phyloP scores from a whole-genome alignment of 2,113 vertebrate species.

The Semnornis frantzii region DNA sequence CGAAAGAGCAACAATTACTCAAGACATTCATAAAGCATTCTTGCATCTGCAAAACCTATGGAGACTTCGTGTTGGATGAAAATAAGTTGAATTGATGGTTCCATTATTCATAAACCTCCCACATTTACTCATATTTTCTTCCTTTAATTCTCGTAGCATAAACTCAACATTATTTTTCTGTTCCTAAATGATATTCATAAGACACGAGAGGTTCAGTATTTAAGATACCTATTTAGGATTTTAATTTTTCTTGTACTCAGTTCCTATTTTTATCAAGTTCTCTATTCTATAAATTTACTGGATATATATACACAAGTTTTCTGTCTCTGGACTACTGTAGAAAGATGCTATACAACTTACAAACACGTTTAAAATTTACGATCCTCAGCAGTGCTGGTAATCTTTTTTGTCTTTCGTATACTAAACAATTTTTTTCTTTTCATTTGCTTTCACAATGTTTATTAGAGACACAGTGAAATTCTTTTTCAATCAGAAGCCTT shows the following conservation, averaged over 20 bases:
- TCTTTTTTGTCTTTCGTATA: background rate
- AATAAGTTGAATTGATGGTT: background rate
- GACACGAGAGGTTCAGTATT: background rate
- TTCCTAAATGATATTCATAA: background rate
- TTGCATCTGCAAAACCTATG: background rate
- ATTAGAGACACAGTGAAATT: conserved; percentile 3
- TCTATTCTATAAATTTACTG: background rate
- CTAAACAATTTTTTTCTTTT: background rate
- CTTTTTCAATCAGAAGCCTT: conserved; percentile 3
- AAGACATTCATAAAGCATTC: background rate
- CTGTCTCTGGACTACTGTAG: background rate
- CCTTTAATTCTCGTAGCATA: background rate
- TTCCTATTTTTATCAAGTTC: background rate
- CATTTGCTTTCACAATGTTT: background rate
- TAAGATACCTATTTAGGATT: background rate
- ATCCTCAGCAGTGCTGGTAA: background rate
- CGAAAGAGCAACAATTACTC: background rate
- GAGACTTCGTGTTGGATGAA: background rate
- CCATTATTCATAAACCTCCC: background rate
- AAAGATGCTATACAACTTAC: background rate
- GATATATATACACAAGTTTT: no score
- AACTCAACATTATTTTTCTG: background rate
- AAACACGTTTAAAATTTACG: background rate
- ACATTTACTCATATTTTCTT: background rate
- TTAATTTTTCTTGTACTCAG: background rate